Evolutionary conservation across 1,140 invertebrate species (phyloP), one percentile per base, ranked within the genome.

Genomic region (Macrotrachela quadricornifera): DNA sequence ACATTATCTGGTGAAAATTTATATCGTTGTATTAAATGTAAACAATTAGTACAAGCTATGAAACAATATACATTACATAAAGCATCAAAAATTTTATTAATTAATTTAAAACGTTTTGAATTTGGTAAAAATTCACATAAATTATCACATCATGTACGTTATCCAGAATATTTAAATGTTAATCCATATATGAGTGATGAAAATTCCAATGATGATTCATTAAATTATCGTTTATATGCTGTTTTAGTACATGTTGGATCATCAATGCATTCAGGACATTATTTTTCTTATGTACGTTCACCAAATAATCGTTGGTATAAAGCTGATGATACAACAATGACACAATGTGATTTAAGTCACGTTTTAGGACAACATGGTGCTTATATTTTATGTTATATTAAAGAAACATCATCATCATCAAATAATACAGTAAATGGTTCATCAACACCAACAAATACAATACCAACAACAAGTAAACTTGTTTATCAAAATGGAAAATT

Each of bases 21-120:
- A 10, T 94, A 92, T 63, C 85, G 83, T 67, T 95, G 90, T 73
- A 82, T 85, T 70, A 68, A 61, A 64, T 70, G 51, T 37, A 42
- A 36, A 21, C 46, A 48, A 47, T 46, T 46, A 47, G 46, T 44
- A n/a, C 51, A 37, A 9, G 51, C 51, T 30, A 47, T 44, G 4
- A 53, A 53, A 47, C 46, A 47, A 40, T 53, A 53, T 39, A 38
- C 51, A 17, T 46, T 53, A 12, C 51, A 44, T 30, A 47, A 44
- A n/a, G 51, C 51, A 10, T 44, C 51, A 2, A 53, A 53, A 9
- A 43, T 53, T 4, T 30, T 53, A 15, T 44, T 53, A 17, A 40
- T 53, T 37, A 44, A 53, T 40, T 48, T 53, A 17, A 53, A 53
- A 18, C 44, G 51, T 6, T 53, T 53, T 41, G 51, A 53, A 21